Base-by-base conservation (phyloP, 2,113 vertebrate genomes). In the Erpornis zantholeuca region DNA sequence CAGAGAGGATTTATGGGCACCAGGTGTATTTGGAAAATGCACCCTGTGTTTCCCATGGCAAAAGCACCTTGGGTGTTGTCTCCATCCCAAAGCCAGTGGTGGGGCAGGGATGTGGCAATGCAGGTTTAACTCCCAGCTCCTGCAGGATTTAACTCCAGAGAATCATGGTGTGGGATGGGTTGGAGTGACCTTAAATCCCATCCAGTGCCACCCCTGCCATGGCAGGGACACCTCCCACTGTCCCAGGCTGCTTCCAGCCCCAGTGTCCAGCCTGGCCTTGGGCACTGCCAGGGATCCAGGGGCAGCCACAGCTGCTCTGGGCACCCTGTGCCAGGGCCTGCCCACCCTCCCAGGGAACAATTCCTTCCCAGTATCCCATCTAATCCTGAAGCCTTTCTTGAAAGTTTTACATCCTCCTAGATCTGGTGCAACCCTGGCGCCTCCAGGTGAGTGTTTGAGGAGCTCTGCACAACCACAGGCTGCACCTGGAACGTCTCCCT, bases 1-100 rank as follows among this genome's bases (percentile, higher is more conserved):
- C 0, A 1, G 42, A 3, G 15, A 29, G 33, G 23, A 7, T 77
- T 42, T 31, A 33, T 71, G 20, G 35, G 68, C 24, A 3, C 38
- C 12, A 27, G 6, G n/a, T 5, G 9, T 7, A 0, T 25, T 18
- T n/a, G 70, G 36, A 8, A 86, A 59, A 36, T 5, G 36, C 14
- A 24, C 7, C 1, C 9, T 21, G 23, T 38, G 29, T 20, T 88
- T 47, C 44, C 27, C 15, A 0, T 0, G 6, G 57, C 20, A 29
- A 7, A 29, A 17, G 23, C 7, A 13, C 25, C 6, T 8, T 17
- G 49, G 63, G 44, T 6, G 47, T 1, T 0, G 1, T 36, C 29
- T 56, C 33, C 8, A 0, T 17, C 15, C 36, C 18, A 52, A 12
- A 80, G 36, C 11, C 2, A 52, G 15, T 1, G 5, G 19, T 16